phyloP scores from a whole-genome alignment of 2,888 invertebrate genomes.

The Epinotia ramella region DNA sequence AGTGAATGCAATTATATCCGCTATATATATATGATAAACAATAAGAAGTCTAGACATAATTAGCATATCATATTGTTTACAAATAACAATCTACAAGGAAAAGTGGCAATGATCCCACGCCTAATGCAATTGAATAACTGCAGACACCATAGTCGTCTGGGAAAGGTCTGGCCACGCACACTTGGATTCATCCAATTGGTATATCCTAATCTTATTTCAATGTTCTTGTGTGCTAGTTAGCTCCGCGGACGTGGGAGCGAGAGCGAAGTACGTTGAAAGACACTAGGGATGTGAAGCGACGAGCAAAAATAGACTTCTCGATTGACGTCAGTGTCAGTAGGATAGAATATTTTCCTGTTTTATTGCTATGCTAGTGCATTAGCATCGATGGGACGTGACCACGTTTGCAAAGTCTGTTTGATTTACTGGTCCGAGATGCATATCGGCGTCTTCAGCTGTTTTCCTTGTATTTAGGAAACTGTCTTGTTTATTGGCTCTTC shows the following conservation, averaged over 20 bases:
- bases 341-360: constrained; percentile 41
- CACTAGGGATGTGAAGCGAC: background rate
- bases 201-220: background rate
- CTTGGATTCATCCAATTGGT: background rate
- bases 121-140: constrained; percentile 16
- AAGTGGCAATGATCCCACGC: constrained; percentile 41
- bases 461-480: constrained; percentile 38
- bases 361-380: constrained; percentile 38
- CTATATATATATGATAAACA: background rate
- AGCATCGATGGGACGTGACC: constrained; percentile 33
- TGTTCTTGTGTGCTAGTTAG: too few species aligned
- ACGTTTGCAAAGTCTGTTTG: constrained; percentile 21
- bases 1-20: too few species aligned
- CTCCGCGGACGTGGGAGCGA: background rate
- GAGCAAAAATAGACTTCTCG: background rate
- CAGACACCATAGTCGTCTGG: constrained; percentile 25
- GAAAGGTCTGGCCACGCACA: constrained; percentile 36
- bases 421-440: constrained; percentile 27
- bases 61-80: constrained; percentile 29
- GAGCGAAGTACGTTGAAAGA: too few species aligned
- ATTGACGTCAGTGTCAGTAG: constrained; percentile 23
- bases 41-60: background rate
- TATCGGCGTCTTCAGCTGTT: constrained; percentile 28
- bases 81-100: constrained; percentile 43
- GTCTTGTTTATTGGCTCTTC: constrained; percentile 10